A percentile compares a stretch with the other conserved stretches of the same genome.
These are phyloP conservation scores for Hanleya hanleyi DNA, from an alignment of 2,888 invertebrate genomes.

Conservation along the genomic window DNA sequence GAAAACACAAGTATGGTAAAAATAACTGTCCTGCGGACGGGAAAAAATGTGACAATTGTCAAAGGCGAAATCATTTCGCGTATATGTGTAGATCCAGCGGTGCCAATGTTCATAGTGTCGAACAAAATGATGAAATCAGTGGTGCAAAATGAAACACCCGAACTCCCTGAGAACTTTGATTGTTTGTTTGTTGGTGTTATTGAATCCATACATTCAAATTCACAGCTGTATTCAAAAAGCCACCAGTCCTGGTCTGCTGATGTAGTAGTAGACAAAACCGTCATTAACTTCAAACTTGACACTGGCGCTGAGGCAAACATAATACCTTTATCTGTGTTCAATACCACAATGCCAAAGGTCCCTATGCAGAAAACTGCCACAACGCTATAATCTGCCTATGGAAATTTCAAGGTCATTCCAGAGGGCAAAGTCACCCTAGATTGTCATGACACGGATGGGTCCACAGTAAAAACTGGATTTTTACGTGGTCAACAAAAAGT, in stretches of 20 bases:
- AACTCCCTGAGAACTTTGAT: background rate
- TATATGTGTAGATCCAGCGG: constrained; percentile 4
- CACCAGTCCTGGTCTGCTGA: constrained; percentile 16
- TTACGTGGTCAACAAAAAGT: background rate
- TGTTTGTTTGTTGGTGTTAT: background rate
- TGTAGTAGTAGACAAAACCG: constrained; percentile 13
- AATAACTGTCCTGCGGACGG: constrained; percentile 34
- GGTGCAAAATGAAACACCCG: background rate
- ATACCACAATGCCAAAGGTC: background rate
- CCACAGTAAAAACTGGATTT: background rate
- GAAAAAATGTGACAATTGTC: constrained; percentile 16
- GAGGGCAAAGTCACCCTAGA: background rate
- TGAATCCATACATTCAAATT: too few relatives aligned
- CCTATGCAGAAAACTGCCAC: background rate
- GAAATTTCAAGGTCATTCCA: background rate
- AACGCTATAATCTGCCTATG: background rate
- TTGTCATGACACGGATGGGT: background rate
- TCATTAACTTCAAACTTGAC: constrained; percentile 28
- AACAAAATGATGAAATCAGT: too few relatives aligned
- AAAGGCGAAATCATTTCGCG: constrained; percentile 21
- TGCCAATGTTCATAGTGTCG: background rate
- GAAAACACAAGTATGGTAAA: constrained; percentile 7
- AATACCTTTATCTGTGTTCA: constrained; percentile 10
- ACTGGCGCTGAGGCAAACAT: constrained; percentile 32
- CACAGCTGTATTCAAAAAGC: background rate